Base-by-base conservation (phyloP, 1,140 invertebrate species). In the Diploscapter pachys region DNA sequence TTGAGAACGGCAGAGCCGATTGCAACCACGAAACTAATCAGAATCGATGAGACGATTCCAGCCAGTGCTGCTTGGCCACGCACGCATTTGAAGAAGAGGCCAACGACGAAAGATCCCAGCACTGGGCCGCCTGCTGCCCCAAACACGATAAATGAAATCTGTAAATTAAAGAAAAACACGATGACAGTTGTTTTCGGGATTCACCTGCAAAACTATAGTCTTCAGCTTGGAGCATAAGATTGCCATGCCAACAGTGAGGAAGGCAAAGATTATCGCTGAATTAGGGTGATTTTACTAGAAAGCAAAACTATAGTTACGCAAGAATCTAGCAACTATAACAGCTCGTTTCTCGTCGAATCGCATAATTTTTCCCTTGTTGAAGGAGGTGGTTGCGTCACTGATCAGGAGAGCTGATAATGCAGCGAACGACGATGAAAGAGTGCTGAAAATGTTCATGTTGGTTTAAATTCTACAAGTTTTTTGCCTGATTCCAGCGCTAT, bases 131-230 rank as follows among this genome's bases (percentile, higher is more conserved):
- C 81, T 49, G 61, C 68, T 11, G 81, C 81, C 6, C 81, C 81
- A 54, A 82, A 82, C 51, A 83, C 80, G 2, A 77, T 81, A 49
- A 82, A 79, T 4, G 81, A 63, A 4, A 81, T 71, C 81, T 81
- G 59, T 11, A 70, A 79, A 55, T 4, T 4, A 31, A 31, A 31
- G 31, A 31, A 31, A 31, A 31, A 31, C 5, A 73, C 55, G 6
- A 51, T 77, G 13, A 75, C 49, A 3, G 11, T 50, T 8, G 51
- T 3, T 3, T 57, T 61, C 55, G 6, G 5, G 55, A 53, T 31
- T 3, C 61, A 82, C 78, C 71, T 81, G 80, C 57, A 81, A 62
- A 56, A 81, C 63, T 53, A 81, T 74, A 4, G 75, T 74, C 49
- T 81, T 63, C n/a, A 82, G 52, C 52, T 52, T 68, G 9, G 5